Percentiles rank a stretch among this genome's conserved stretches.
Evolutionary conservation across 1,140 invertebrate genomes (phyloP).

Genomic region (Nixonia krombeini): DNA sequence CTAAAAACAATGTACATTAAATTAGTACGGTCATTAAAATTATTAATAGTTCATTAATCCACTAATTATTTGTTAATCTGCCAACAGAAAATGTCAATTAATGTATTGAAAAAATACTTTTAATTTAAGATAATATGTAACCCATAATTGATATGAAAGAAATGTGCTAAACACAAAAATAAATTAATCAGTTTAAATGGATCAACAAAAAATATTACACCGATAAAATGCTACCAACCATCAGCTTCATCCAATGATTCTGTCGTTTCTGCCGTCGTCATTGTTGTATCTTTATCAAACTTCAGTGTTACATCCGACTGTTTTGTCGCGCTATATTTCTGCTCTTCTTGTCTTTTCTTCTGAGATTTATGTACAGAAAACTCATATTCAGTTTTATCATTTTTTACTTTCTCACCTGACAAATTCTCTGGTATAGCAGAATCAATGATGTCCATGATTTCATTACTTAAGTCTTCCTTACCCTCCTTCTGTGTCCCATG

Average conservation of each 20-base stretch:
- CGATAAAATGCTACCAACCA: no score
- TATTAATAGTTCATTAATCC: no score
- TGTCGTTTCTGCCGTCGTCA: neutral
- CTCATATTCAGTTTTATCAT: conserved; percentile 26
- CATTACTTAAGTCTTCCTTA: conserved; percentile 63
- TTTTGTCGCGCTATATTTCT: conserved; percentile 18
- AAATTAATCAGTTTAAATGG: no score
- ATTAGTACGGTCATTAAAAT: no score
- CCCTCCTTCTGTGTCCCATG: conserved; percentile 47
- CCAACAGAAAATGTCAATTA: no score
- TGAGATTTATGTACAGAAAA: conserved; percentile 24
- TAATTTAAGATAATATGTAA: no score
- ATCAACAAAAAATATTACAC: neutral
- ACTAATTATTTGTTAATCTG: no score
- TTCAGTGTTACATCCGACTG: neutral
- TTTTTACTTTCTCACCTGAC: conserved; percentile 15
- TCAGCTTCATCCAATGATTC: neutral
- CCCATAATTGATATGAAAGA: no score
- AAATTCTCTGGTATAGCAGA: conserved; percentile 53
- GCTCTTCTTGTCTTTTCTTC: conserved; percentile 43
- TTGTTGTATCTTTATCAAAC: neutral
- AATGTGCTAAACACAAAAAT: no score
- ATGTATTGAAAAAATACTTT: no score
- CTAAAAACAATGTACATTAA: no score
- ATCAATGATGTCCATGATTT: conserved; percentile 67